Evolutionary conservation across 1,140 invertebrate species (phyloP).

Genomic region (Calephelis virginiensis): DNA sequence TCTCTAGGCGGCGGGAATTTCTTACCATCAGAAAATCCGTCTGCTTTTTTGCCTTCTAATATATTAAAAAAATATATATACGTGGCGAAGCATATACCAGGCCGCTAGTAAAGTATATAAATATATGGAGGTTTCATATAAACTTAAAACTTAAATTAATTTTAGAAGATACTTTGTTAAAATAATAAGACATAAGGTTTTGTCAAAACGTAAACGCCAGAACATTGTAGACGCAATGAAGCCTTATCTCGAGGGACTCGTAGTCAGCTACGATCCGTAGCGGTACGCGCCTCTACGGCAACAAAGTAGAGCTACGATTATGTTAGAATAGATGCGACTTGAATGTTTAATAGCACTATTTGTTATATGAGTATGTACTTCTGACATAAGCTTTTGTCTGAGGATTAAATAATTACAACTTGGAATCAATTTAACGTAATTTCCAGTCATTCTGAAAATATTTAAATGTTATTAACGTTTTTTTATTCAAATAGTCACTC

Average conservation of each 20-base stretch:
- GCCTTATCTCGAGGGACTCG: constrained; percentile 62
- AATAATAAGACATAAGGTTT: constrained; percentile 64
- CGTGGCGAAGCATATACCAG: too few relatives aligned
- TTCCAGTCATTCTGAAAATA: background rate
- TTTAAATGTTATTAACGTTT: background rate
- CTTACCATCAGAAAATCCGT: too few relatives aligned
- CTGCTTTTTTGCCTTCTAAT: too few relatives aligned
- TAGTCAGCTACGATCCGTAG: constrained; percentile 66
- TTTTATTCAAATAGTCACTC: too few relatives aligned
- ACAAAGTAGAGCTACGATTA: constrained; percentile 53
- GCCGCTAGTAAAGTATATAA: too few relatives aligned
- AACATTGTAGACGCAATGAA: constrained; percentile 60
- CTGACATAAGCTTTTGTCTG: background rate
- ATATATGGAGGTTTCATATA: too few relatives aligned
- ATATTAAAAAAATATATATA: too few relatives aligned
- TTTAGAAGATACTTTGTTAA: constrained; percentile 54
- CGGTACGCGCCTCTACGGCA: constrained; percentile 51
- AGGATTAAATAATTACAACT: background rate
- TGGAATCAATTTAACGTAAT: background rate
- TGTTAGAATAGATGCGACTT: constrained; percentile 34
- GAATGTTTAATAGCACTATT: constrained; percentile 20
- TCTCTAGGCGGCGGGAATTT: too few relatives aligned
- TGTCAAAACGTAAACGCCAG: constrained; percentile 56
- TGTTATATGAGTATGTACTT: background rate
- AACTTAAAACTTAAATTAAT: constrained; percentile 38